A percentile compares a stretch with the other conserved stretches of the same genome.
Conservation (phyloP, 2,113 vertebrate genomes). For the Oceanites oceanicus region DNA sequence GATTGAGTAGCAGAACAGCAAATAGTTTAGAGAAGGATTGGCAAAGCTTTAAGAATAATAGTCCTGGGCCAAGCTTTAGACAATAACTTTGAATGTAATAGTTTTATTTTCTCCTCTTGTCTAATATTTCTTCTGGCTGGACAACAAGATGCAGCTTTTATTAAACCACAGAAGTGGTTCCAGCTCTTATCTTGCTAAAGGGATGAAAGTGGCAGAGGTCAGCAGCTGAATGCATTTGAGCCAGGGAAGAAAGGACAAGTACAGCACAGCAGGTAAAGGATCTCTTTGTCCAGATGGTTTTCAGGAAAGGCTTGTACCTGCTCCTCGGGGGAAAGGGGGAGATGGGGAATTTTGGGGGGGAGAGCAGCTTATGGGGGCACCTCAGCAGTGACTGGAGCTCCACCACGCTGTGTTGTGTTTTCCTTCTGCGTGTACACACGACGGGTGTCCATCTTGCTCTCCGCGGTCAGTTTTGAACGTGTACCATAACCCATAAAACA, state of each 20-base stretch:
- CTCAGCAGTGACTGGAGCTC: not conserved
- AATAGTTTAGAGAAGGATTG: not conserved
- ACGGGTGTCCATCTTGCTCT: not conserved
- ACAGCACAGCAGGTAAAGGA: not conserved
- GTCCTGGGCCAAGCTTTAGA: not conserved
- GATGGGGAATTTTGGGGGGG: accelerated
- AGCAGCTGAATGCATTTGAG: not conserved
- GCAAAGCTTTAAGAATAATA: not conserved
- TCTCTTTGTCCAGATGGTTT: accelerated
- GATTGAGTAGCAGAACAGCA: not conserved
- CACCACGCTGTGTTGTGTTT: not conserved
- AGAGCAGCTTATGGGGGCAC: accelerated
- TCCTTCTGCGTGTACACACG: not conserved
- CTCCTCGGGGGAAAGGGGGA: accelerated
- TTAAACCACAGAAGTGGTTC: not conserved
- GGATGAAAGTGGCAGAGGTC: not conserved
- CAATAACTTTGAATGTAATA: not conserved
- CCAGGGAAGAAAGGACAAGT: not conserved
- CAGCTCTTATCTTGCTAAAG: not conserved
- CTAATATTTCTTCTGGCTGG: not conserved
- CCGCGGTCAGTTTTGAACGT: no score
- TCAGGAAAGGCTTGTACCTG: not conserved
- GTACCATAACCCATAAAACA: accelerated
- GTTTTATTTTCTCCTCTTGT: not conserved
- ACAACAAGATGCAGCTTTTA: not conserved